These are phyloP conservation scores for Silvanus unidentatus DNA, from an alignment of 2,888 invertebrate genomes.

Conservation along the genomic window DNA sequence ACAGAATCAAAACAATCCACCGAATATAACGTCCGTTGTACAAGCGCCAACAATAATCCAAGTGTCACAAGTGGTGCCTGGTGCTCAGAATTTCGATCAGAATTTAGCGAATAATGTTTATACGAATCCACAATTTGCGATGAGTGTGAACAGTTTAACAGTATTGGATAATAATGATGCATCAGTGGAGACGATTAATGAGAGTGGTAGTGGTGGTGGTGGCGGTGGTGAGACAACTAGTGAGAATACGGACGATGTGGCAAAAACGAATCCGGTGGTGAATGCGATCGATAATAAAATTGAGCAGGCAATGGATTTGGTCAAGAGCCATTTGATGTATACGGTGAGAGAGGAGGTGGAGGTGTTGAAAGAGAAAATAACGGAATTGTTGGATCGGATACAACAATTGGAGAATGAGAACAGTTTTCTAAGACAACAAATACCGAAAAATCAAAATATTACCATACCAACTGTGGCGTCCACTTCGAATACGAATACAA, in stretches of 20 bases:
- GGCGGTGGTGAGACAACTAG: conserved; percentile 25
- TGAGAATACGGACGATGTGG: conserved; percentile 34
- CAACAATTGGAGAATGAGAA: conserved; percentile 66
- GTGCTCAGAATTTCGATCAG: conserved; percentile 26
- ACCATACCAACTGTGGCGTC: conserved; percentile 14
- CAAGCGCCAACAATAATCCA: conserved; percentile 13
- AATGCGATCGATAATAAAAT: conserved; percentile 75
- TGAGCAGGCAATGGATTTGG: conserved; percentile 74
- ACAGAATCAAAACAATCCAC: conserved; percentile 6
- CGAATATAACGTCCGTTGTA: conserved; percentile 15
- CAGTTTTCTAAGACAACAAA: conserved; percentile 52
- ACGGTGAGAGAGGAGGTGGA: conserved; percentile 74
- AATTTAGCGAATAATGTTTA: conserved; percentile 36
- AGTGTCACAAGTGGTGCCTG: conserved; percentile 14
- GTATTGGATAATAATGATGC: conserved; percentile 25
- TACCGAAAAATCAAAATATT: conserved; percentile 31
- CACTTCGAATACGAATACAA: conserved; percentile 12
- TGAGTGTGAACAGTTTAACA: conserved; percentile 39
- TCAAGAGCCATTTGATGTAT: conserved; percentile 73
- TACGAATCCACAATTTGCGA: conserved; percentile 42
- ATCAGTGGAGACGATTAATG: conserved; percentile 20
- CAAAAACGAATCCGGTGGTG: conserved; percentile 45
- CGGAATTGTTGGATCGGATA: conserved; percentile 65
- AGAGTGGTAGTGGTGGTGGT: conserved; percentile 7
- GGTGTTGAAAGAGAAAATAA: conserved; percentile 67